A percentile compares a stretch with the other conserved stretches of the same genome.
Evolutionary conservation across 2,888 invertebrate genomes (phyloP).

Genomic region (Agriotes lineatus): DNA sequence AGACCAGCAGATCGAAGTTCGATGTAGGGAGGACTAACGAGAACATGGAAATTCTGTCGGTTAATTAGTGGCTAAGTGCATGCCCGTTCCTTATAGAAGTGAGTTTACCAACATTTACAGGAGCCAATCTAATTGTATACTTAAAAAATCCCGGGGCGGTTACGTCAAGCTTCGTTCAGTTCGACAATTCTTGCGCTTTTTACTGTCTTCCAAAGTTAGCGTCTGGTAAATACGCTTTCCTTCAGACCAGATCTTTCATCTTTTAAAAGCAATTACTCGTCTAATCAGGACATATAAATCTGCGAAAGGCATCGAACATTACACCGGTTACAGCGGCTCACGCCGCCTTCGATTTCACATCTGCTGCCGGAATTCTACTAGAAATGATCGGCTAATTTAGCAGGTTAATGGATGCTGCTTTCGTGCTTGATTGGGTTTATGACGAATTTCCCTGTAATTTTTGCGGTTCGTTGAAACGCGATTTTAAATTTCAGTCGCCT

Average conservation of each 20-base stretch:
- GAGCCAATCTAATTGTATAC: too few relatives aligned
- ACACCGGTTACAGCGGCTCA: too few relatives aligned
- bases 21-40: constrained; percentile 2
- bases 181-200: too few relatives aligned
- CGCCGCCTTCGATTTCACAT: background rate
- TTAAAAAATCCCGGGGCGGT: too few relatives aligned
- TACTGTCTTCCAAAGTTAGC: too few relatives aligned
- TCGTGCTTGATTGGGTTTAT: background rate
- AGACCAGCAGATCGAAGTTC: background rate
- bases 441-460: background rate
- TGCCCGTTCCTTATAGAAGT: background rate
- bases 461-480: background rate
- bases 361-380: background rate
- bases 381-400: constrained; percentile 2
- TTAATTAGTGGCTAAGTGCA: constrained; percentile 11
- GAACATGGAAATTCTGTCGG: background rate
- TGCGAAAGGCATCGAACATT: too few relatives aligned
- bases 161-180: too few relatives aligned
- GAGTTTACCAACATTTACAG: constrained; percentile 13
- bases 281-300: too few relatives aligned
- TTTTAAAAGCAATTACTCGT: background rate
- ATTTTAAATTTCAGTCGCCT: background rate
- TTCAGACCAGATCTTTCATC: too few relatives aligned
- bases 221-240: too few relatives aligned
- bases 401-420: constrained; percentile 2